Percentiles rank a stretch among this genome's conserved stretches.
phyloP scores from a whole-genome alignment of 2,888 invertebrate genomes.

The Plemyria rubiginata region DNA sequence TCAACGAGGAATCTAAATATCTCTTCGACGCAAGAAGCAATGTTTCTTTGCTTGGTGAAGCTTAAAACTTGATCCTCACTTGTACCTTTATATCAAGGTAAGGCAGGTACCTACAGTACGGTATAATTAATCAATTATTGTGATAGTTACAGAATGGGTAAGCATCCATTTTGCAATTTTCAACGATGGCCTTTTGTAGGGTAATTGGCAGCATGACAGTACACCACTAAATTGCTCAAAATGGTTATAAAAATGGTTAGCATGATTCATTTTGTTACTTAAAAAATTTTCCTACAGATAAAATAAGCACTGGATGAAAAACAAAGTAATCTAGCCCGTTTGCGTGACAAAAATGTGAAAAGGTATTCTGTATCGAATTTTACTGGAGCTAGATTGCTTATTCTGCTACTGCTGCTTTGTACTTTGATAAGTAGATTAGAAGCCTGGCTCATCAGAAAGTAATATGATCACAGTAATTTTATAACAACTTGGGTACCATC shows the following conservation, averaged over 20 bases:
- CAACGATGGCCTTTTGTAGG: conserved; percentile 35
- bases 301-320: conserved; percentile 26
- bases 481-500: no score
- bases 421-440: background rate
- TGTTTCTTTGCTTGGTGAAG: no score
- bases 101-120: no score
- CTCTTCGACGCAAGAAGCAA: no score
- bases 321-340: background rate
- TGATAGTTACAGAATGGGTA: background rate
- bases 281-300: conserved; percentile 29
- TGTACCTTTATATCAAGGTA: no score
- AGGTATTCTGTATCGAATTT: background rate
- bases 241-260: conserved; percentile 29
- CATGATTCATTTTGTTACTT: conserved; percentile 6
- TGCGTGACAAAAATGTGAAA: background rate
- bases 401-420: background rate
- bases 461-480: no score
- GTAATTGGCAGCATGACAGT: conserved; percentile 34
- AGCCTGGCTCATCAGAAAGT: no score
- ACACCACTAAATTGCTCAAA: conserved; percentile 7
- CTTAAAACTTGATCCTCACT: no score
- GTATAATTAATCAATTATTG: no score
- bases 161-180: conserved; percentile 25
- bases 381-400: background rate
- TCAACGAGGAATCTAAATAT: no score